Conservation (phyloP, 1,140 invertebrate genomes). For the Amphibalanus amphitrite region DNA sequence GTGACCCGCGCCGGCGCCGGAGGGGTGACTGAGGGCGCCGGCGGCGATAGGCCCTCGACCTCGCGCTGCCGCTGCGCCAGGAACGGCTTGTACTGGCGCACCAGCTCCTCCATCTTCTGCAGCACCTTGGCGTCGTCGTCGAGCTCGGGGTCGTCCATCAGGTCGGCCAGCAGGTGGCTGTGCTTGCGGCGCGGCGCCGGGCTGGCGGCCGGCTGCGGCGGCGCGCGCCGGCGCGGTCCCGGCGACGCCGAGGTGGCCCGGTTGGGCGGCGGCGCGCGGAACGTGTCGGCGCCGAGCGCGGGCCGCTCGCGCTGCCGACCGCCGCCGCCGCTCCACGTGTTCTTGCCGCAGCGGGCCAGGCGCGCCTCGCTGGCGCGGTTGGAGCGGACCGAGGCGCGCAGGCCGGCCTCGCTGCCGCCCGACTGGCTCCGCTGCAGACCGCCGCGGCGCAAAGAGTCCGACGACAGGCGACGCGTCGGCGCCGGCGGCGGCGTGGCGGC, state of each 20-base stretch:
- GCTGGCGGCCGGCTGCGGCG: too few species aligned
- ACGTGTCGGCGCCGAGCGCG: not conserved
- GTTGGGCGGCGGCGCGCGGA: not conserved
- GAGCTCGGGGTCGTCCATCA: not conserved
- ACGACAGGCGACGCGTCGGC: not conserved
- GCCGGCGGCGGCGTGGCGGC: too few species aligned
- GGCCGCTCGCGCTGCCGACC: not conserved
- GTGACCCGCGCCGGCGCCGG: constrained; percentile 6
- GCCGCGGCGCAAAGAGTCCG: not conserved
- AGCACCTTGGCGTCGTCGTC: not conserved
- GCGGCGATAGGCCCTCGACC: too few species aligned
- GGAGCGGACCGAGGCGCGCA: not conserved
- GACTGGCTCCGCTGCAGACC: not conserved
- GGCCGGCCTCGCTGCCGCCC: not conserved
- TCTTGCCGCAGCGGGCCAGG: not conserved
- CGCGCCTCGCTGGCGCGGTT: constrained; percentile 1
- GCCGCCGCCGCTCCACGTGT: not conserved
- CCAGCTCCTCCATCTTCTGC: not conserved
- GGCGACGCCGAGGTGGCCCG: not conserved
- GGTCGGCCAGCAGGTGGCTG: not conserved
- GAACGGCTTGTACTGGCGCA: not conserved
- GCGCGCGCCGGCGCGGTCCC: too few species aligned
- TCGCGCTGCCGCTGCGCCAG: too few species aligned
- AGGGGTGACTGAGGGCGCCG: not conserved
- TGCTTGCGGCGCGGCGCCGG: not conserved